Evolutionary conservation across 2,888 invertebrate genomes (phyloP).

Genomic region (Cheilosia vernalis): DNA sequence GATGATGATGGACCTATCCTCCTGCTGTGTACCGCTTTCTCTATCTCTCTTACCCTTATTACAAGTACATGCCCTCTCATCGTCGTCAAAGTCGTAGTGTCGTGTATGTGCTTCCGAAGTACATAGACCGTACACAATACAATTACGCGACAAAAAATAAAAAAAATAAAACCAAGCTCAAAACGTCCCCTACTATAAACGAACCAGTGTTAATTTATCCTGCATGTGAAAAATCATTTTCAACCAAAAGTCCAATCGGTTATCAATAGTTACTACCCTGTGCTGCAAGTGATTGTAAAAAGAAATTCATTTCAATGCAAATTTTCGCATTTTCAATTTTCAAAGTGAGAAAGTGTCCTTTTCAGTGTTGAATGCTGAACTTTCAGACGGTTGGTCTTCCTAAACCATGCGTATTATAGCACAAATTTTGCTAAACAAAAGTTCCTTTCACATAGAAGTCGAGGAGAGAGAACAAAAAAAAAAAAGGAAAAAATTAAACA

Average conservation of each 20-base stretch:
- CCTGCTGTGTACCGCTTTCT: conserved; percentile 62
- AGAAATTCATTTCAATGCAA: conserved; percentile 19
- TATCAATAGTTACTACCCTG: background rate
- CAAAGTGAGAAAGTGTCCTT: conserved; percentile 12
- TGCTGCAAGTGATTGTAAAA: background rate
- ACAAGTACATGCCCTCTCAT: conserved; percentile 55
- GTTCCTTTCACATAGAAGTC: conserved; percentile 47
- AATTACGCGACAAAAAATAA: conserved; percentile 53
- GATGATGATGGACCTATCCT: conserved; percentile 74
- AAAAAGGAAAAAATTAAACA: conserved; percentile 12
- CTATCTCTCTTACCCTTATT: conserved; percentile 68
- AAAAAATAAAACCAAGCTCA: background rate
- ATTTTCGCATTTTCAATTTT: background rate
- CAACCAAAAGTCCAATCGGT: conserved; percentile 13
- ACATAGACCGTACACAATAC: conserved; percentile 70
- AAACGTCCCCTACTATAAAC: conserved; percentile 15
- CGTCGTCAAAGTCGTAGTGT: conserved; percentile 61
- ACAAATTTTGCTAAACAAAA: conserved; percentile 70
- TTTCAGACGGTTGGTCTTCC: conserved; percentile 63
- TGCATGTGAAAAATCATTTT: conserved; percentile 20
- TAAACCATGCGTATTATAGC: conserved; percentile 71
- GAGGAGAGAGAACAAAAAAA: conserved; percentile 37
- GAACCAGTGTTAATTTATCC: conserved; percentile 41
- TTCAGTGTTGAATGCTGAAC: conserved; percentile 39
- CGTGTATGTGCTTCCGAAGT: conserved; percentile 65